Evolutionary conservation across 2,113 vertebrate species (phyloP).

Genomic region (Channa maculata): DNA sequence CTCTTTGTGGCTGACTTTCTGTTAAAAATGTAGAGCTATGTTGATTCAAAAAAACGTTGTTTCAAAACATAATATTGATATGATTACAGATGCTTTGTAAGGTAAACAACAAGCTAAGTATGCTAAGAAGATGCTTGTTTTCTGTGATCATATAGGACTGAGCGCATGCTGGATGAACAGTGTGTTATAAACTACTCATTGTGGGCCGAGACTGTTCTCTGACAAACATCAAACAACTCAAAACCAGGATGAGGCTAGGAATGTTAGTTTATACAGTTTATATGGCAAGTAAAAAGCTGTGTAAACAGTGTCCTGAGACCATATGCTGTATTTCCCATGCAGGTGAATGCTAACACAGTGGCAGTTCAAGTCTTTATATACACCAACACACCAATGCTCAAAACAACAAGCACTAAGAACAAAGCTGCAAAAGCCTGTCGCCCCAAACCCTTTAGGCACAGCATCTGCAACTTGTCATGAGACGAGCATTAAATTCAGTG

Average conservation of each 20-base stretch:
- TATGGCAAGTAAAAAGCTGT: slow-evolving; percentile 33
- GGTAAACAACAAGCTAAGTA: slow-evolving; percentile 15
- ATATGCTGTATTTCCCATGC: slow-evolving; percentile 48
- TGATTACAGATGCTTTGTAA: slow-evolving; percentile 23
- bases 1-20: too few relatives aligned
- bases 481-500: slow-evolving; percentile 44
- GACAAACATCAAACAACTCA: slow-evolving; percentile 31
- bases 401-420: slow-evolving; percentile 58
- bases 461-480: slow-evolving; percentile 59
- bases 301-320: slow-evolving; percentile 56
- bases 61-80: too few relatives aligned
- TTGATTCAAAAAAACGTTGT: too few relatives aligned
- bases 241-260: background rate
- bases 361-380: slow-evolving; percentile 41
- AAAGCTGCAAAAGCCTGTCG: slow-evolving; percentile 50
- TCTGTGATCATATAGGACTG: slow-evolving; percentile 19
- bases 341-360: slow-evolving; percentile 46
- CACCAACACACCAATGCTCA: slow-evolving; percentile 27
- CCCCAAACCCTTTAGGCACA: slow-evolving; percentile 49
- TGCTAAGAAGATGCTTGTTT: slow-evolving; percentile 1
- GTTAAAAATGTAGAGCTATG: too few relatives aligned
- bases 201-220: slow-evolving; percentile 18
- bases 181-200: slow-evolving; percentile 42
- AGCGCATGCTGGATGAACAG: background rate
- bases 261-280: too few relatives aligned